Evolutionary conservation across 1,140 invertebrate species (phyloP).

Genomic region (Solenopsis fugax): DNA sequence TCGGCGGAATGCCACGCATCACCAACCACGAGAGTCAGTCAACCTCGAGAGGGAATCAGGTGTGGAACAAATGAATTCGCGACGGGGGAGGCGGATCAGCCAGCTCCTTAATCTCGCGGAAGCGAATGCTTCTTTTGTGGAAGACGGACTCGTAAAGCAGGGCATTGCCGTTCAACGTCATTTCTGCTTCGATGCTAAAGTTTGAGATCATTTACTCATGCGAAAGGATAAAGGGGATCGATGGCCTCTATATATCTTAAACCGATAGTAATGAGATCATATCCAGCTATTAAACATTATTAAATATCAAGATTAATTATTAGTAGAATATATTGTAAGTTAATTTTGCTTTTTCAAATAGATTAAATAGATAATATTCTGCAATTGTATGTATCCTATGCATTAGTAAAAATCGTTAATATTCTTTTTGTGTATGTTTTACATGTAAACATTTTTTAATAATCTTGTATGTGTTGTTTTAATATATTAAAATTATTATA

Average conservation of each 20-base stretch:
- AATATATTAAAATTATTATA: too few relatives aligned
- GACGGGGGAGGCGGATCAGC: constrained; percentile 55
- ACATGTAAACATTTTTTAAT: background rate
- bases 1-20: constrained; percentile 76
- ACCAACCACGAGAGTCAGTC: constrained; percentile 66
- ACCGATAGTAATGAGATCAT: background rate
- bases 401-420: background rate
- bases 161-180: constrained; percentile 18
- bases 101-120: constrained; percentile 62
- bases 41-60: constrained; percentile 60
- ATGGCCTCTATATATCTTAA: background rate
- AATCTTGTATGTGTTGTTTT: too few relatives aligned
- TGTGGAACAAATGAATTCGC: constrained; percentile 65
- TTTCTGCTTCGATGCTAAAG: constrained; percentile 21
- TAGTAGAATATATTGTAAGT: background rate
- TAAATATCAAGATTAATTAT: background rate
- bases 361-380: background rate
- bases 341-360: background rate
- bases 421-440: background rate
- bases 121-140: constrained; percentile 53
- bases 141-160: constrained; percentile 49
- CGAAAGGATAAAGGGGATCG: background rate
- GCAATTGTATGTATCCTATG: background rate
- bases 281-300: background rate
- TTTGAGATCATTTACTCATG: constrained; percentile 27